Base-by-base conservation (phyloP, 2,888 invertebrate genomes). In the Flexamia atlantica region DNA sequence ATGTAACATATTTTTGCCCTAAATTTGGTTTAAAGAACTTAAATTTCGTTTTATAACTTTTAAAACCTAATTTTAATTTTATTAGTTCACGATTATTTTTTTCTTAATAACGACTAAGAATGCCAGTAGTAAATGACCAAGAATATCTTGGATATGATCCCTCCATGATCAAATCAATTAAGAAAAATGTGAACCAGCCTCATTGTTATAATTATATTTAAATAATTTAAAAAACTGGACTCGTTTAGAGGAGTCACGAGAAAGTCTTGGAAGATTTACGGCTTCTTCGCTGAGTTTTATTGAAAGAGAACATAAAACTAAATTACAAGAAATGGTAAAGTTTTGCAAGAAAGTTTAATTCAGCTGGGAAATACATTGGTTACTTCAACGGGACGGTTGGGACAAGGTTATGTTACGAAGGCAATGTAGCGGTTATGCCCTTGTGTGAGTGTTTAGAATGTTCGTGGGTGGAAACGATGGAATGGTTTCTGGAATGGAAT, bases 301-400 rank as follows among this genome's bases (percentile, higher is more conserved):
- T 64, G 64, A 64, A 64, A 64, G 30, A 10, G 28, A 64, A 64
- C 64, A 30, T 64, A 64, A 64, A 64, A 64, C 64, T 28, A 64
- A 9, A 64, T 64, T 28, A 64, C 64, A 64, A 64, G 64, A 30
- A 64, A 64, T 28, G 28, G 30, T 3, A 7, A 64, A 64, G 28
- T 28, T 57, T 53, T 23, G 57, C 17, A 28, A 28, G 64, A 28
- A 64, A 64, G 64, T 64, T 64, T 28, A 5, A 64, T 12, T 64
- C 64, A 64, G 64, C 64, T 64, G 64, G 64, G 64, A 64, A 53
- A 53, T 53, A 53, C 53, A 23, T 53, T 53, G 53, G 53, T 53
- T 53, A 23, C 25, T 25, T 30, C 28, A 23, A 28, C 53, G 53
- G 46, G 14, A 12, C 36, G 36, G 36, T 46, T 9, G 23, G 57